Percentiles rank a stretch among this genome's conserved stretches.
phyloP scores from a whole-genome alignment of 2,888 invertebrate species.

The Bimastos eiseni region DNA sequence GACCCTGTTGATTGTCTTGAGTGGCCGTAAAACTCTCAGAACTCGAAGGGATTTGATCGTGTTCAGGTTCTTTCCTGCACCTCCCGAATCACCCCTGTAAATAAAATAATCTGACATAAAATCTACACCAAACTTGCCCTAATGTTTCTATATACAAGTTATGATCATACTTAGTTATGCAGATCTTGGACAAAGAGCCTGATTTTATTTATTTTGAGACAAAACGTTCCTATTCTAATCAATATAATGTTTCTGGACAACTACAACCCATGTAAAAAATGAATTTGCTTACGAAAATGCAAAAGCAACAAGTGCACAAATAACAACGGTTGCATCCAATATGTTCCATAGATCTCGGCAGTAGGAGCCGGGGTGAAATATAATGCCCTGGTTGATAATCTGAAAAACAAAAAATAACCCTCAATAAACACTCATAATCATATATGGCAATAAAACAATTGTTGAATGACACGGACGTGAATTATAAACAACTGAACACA shows the following conservation, averaged over 20 bases:
- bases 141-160: not conserved
- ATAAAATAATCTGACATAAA: not conserved
- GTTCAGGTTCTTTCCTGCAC: constrained; percentile 77
- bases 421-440: too few species aligned
- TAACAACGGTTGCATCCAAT: constrained; percentile 97
- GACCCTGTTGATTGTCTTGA: constrained; percentile 99
- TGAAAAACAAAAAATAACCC: constrained; percentile 47
- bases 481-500: too few species aligned
- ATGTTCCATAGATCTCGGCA: constrained; percentile 98
- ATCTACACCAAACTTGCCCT: not conserved
- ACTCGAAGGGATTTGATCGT: constrained; percentile 99
- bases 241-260: not conserved
- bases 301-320: constrained; percentile 96
- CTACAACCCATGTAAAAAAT: not conserved
- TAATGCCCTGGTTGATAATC: constrained; percentile 79
- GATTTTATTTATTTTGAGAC: not conserved
- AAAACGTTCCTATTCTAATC: not conserved
- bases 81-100: constrained; percentile 31
- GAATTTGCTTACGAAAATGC: constrained; percentile 72
- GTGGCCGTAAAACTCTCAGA: constrained; percentile 94
- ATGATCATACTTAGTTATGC: not conserved
- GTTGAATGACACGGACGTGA: too few species aligned
- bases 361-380: constrained; percentile 96
- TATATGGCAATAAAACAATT: too few species aligned
- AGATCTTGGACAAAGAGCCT: not conserved